Percentiles rank a stretch among this genome's conserved stretches.
Evolutionary conservation across 2,113 vertebrate genomes (phyloP).

Genomic region (Cavia aperea): DNA sequence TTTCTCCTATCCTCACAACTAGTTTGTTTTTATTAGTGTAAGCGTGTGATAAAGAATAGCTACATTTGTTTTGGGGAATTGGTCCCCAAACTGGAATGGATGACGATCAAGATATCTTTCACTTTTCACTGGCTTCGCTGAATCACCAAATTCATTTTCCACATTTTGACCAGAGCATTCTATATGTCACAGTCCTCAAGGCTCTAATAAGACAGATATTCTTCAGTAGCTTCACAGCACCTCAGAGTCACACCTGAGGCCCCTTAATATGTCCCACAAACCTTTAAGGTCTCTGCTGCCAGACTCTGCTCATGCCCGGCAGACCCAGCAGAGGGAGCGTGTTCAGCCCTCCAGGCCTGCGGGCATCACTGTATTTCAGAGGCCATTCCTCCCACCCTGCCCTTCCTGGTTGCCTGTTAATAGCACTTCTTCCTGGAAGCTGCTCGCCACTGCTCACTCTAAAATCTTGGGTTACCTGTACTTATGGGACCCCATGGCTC

Average conservation of each 20-base stretch:
- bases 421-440: neutral
- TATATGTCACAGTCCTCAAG: neutral
- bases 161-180: neutral
- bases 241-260: neutral
- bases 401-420: neutral
- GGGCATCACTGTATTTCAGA: neutral
- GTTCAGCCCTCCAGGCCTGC: neutral
- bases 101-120: too few relatives aligned
- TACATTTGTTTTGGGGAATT: neutral
- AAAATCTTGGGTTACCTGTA: neutral
- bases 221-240: neutral
- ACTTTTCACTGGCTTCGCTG: neutral
- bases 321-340: neutral
- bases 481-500: neutral
- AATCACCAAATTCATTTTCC: neutral
- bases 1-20: neutral
- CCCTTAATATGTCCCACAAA: neutral
- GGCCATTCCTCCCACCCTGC: neutral
- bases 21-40: neutral
- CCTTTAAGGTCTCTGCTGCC: neutral
- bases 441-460: neutral
- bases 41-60: neutral
- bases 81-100: neutral
- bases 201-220: neutral
- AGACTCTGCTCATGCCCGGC: neutral